phyloP scores from a whole-genome alignment of 2,888 invertebrate species.

The Melieria crassipennis region DNA sequence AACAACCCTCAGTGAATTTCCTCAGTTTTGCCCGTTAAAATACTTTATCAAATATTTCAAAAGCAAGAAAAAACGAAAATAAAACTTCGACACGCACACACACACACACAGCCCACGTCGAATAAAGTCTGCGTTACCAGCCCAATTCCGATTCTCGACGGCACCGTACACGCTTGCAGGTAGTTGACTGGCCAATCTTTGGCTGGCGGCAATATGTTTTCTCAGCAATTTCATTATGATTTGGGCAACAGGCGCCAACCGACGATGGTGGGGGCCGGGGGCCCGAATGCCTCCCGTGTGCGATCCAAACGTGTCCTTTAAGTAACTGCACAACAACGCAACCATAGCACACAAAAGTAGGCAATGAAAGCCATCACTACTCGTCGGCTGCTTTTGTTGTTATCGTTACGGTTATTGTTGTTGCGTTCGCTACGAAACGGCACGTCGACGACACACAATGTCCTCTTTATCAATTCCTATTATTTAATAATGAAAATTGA shows the following conservation, averaged over 20 bases:
- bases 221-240: background rate
- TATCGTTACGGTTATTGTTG: background rate
- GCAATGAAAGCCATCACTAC: background rate
- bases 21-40: too few relatives aligned
- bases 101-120: too few relatives aligned
- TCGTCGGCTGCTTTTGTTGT: background rate
- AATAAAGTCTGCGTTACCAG: too few relatives aligned
- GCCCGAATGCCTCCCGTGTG: background rate
- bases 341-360: background rate
- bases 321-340: background rate
- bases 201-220: background rate
- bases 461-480: conserved; percentile 50
- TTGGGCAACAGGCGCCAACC: background rate
- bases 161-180: too few relatives aligned
- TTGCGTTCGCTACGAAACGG: too few relatives aligned
- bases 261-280: too few relatives aligned
- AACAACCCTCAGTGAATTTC: too few relatives aligned
- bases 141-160: too few relatives aligned
- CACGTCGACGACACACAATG: conserved; percentile 41
- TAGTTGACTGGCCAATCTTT: too few relatives aligned
- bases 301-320: conserved; percentile 3
- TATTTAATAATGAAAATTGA: conserved; percentile 61
- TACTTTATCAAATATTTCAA: too few relatives aligned
- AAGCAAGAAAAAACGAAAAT: too few relatives aligned
- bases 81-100: too few relatives aligned